These are phyloP conservation scores for Callionymus lyra DNA, from an alignment of 2,113 vertebrate genomes.

Conservation along the genomic window DNA sequence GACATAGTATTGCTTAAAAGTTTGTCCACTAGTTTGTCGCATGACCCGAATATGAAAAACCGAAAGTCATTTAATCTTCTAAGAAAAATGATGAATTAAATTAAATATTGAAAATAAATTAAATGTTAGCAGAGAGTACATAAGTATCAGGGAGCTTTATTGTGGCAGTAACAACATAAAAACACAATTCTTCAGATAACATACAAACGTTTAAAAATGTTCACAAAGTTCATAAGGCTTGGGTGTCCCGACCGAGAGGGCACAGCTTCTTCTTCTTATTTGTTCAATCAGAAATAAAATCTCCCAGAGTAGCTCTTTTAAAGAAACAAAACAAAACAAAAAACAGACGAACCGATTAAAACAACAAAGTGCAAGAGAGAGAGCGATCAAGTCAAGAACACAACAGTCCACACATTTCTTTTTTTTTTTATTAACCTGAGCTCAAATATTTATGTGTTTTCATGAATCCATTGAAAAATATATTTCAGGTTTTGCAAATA, in stretches of 20 bases:
- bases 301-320: constrained; percentile 81
- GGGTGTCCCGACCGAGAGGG: constrained; percentile 74
- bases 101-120: too few relatives aligned
- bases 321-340: constrained; percentile 74
- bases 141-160: constrained; percentile 77
- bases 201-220: constrained; percentile 87
- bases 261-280: constrained; percentile 17
- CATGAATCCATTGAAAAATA: too few relatives aligned
- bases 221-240: constrained; percentile 95
- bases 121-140: too few relatives aligned
- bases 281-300: constrained; percentile 50
- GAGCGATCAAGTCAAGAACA: too few relatives aligned
- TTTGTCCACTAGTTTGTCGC: background rate
- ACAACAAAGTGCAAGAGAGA: constrained; percentile 64
- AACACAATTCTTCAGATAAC: constrained; percentile 85
- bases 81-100: too few relatives aligned
- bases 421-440: constrained; percentile 37
- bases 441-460: constrained; percentile 52
- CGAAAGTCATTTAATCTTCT: too few relatives aligned
- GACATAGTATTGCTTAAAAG: constrained; percentile 11
- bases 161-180: constrained; percentile 94
- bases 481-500: constrained; percentile 36
- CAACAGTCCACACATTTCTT: too few relatives aligned
- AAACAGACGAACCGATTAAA: constrained; percentile 36
- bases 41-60: too few relatives aligned